Evolutionary conservation across 92 coral and sea anemone species (phyloP).

Genomic region (Zoanthus gigantus): DNA sequence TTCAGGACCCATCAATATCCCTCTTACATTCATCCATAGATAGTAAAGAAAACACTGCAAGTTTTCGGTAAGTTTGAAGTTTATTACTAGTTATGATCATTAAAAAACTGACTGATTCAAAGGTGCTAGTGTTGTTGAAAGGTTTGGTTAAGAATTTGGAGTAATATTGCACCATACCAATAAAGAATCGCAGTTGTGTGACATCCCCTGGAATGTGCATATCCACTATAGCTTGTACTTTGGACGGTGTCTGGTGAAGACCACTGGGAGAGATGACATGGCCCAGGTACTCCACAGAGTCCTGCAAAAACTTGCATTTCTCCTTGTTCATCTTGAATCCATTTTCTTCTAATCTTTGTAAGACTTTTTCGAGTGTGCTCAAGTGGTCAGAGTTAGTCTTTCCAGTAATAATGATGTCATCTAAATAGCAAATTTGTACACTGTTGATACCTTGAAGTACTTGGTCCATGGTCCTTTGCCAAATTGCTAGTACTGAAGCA

Average conservation of each 20-base stretch:
- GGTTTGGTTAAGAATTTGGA: neutral
- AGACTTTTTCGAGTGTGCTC: conserved; percentile 7
- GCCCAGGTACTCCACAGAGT: too few species aligned
- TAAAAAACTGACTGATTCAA: neutral
- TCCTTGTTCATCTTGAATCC: conserved; percentile 1
- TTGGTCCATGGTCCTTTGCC: conserved; percentile 75
- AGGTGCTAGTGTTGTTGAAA: neutral
- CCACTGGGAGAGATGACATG: neutral
- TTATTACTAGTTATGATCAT: neutral
- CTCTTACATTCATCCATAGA: conserved; percentile 33
- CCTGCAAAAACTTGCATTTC: too few species aligned
- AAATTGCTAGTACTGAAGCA: conserved; percentile 70
- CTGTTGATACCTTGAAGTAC: conserved; percentile 62
- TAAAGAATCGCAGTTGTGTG: neutral
- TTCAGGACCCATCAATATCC: conserved; percentile 32
- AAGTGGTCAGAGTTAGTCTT: conserved; percentile 2
- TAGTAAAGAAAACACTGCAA: conserved; percentile 39
- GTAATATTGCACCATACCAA: neutral
- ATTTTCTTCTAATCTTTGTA: conserved; percentile 22
- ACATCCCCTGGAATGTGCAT: neutral
- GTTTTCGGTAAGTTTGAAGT: conserved; percentile 30
- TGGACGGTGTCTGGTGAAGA: neutral
- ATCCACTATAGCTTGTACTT: neutral
- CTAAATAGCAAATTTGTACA: conserved; percentile 51
- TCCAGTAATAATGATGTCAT: conserved; percentile 57